These are phyloP conservation scores for Hippocampus guttulatus DNA, from an alignment of 2,113 vertebrate species.

Conservation along the genomic window DNA sequence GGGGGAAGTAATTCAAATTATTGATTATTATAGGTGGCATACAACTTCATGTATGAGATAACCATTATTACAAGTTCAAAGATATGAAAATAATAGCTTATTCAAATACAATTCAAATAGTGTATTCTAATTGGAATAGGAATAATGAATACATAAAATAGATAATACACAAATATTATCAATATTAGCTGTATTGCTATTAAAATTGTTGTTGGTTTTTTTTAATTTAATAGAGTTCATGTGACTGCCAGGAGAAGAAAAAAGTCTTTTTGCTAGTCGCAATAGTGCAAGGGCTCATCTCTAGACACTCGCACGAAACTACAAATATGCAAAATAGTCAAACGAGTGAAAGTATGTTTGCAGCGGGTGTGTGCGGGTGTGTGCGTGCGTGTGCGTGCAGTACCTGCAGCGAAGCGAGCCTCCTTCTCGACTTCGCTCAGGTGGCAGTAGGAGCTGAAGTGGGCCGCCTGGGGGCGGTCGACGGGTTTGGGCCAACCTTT, in stretches of 20 bases:
- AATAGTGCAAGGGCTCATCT: too few species aligned
- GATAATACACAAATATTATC: not conserved
- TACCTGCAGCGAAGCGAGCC: conserved; percentile 92
- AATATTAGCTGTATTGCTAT: not conserved
- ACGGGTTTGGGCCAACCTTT: conserved; percentile 94
- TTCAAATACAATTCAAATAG: not conserved
- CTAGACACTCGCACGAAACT: not conserved
- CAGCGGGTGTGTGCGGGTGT: not conserved
- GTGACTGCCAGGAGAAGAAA: not conserved
- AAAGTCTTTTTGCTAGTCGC: not conserved
- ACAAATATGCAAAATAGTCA: not conserved
- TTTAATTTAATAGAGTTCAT: not conserved
- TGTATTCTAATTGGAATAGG: not conserved
- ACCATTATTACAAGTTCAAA: not conserved
- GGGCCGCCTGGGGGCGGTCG: conserved; percentile 75
- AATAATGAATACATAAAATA: not conserved
- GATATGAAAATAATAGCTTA: not conserved
- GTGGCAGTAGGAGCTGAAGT: conserved; percentile 92
- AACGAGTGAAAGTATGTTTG: too few species aligned
- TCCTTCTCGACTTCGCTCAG: conserved; percentile 95
- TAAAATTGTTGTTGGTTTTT: not conserved
- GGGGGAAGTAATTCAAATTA: too few species aligned
- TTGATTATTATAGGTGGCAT: not conserved
- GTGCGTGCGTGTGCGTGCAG: not conserved
- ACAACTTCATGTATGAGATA: not conserved